Percentiles rank a stretch among this genome's conserved stretches.
These are phyloP conservation scores for Agrotis exclamationis DNA, from an alignment of 2,888 invertebrate genomes.

Conservation along the genomic window DNA sequence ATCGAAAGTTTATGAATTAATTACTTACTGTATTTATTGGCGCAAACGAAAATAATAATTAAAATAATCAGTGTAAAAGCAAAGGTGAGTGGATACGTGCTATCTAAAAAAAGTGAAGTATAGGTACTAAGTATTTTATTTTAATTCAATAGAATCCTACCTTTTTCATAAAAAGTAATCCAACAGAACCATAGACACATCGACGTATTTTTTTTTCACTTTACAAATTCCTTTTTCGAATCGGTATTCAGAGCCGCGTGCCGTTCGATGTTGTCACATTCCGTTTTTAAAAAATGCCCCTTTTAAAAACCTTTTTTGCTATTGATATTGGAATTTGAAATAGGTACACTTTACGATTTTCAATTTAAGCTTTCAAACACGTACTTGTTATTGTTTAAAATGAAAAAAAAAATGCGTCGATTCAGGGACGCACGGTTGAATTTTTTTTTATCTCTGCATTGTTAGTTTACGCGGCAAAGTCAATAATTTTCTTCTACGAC, in stretches of 20 bases:
- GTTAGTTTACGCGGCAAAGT: too few species aligned
- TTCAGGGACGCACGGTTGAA: too few species aligned
- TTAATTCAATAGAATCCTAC: neutral
- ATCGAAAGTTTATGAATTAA: too few species aligned
- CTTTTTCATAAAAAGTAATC: too few species aligned
- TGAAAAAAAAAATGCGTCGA: neutral
- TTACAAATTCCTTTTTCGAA: neutral
- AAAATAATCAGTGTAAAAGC: too few species aligned
- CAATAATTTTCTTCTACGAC: too few species aligned
- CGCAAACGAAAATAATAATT: too few species aligned
- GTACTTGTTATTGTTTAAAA: neutral
- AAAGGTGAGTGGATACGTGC: too few species aligned
- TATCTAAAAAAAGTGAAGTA: too few species aligned
- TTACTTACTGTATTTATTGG: too few species aligned
- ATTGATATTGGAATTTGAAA: constrained; percentile 15
- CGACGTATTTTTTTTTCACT: neutral
- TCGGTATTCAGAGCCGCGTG: neutral
- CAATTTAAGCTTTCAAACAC: neutral
- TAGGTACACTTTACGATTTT: constrained; percentile 9
- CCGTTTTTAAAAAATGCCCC: neutral
- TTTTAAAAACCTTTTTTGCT: neutral
- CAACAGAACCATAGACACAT: neutral
- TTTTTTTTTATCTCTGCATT: too few species aligned
- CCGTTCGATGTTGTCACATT: neutral
- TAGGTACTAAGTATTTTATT: neutral